Percentiles rank a stretch among this genome's conserved stretches.
phyloP scores from a whole-genome alignment of 1,140 invertebrate species.

The Oppia nitens region DNA sequence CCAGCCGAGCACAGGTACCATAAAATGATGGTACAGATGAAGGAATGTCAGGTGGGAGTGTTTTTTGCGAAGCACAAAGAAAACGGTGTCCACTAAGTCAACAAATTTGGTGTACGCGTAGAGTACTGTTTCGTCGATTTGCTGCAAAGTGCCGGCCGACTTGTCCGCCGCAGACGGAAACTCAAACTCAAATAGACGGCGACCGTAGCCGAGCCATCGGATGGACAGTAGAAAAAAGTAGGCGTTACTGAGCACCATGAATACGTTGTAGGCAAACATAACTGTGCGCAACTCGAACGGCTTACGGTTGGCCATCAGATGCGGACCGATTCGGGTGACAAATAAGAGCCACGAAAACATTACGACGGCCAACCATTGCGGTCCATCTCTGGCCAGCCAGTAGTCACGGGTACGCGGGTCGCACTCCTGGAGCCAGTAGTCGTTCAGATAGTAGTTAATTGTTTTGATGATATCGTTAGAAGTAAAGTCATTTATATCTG shows the following conservation, averaged over 20 bases:
- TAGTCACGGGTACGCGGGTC: background rate
- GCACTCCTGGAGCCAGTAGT: conserved; percentile 8
- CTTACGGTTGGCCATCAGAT: conserved; percentile 64
- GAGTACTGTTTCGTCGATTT: background rate
- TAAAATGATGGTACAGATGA: conserved; percentile 75
- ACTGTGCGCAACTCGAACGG: conserved; percentile 56
- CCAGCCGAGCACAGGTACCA: conserved; percentile 27
- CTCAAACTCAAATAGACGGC: background rate
- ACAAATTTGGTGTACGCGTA: conserved; percentile 4
- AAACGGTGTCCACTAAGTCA: conserved; percentile 33
- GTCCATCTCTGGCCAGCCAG: background rate
- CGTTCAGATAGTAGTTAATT: conserved; percentile 4
- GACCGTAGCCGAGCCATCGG: background rate
- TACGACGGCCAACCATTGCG: background rate
- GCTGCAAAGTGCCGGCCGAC: background rate
- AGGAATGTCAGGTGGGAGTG: conserved; percentile 78
- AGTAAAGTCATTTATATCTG: no score
- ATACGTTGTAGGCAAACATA: conserved; percentile 55
- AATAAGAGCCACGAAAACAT: conserved; percentile 68
- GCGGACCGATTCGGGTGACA: conserved; percentile 57
- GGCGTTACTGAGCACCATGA: conserved; percentile 5
- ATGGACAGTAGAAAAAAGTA: background rate
- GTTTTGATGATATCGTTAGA: no score
- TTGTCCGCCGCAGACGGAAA: background rate
- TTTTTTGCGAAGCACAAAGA: conserved; percentile 80